Evolutionary conservation across 2,113 vertebrate species (phyloP).

Genomic region (Psilopogon haemacephalus): DNA sequence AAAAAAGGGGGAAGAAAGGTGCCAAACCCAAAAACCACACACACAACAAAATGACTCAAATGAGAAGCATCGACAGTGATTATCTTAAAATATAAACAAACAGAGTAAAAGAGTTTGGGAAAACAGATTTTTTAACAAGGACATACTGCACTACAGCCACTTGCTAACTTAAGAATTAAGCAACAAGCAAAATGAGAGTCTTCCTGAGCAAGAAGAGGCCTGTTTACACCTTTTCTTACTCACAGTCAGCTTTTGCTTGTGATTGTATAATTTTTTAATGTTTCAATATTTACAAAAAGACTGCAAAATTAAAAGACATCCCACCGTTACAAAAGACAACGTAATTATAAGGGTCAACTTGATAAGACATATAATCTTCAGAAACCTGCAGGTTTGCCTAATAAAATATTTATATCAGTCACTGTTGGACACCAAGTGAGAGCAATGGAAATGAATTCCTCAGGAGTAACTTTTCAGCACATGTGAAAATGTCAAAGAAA

Average conservation of each 20-base stretch:
- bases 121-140: not conserved
- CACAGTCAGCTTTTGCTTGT: conserved; percentile 39
- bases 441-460: conserved; percentile 53
- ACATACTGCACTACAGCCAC: not conserved
- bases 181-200: not conserved
- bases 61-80: not conserved
- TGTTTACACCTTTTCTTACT: conserved; percentile 47
- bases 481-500: conserved; percentile 37
- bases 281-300: conserved; percentile 81
- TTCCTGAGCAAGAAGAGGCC: not conserved
- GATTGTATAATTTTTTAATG: conserved; percentile 54
- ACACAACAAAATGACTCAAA: not conserved
- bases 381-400: conserved; percentile 78
- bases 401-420: conserved; percentile 84
- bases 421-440: conserved; percentile 75
- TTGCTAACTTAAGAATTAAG: not conserved
- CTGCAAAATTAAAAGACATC: conserved; percentile 76
- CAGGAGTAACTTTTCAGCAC: conserved; percentile 45
- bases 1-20: not conserved
- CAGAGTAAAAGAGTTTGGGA: not conserved
- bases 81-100: not conserved
- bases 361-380: conserved; percentile 85
- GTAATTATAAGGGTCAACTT: conserved; percentile 85
- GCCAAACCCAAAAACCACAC: not conserved
- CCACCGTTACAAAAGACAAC: conserved; percentile 78